Evolutionary conservation across 2,888 invertebrate genomes (phyloP).

Genomic region (Folsomia candida): DNA sequence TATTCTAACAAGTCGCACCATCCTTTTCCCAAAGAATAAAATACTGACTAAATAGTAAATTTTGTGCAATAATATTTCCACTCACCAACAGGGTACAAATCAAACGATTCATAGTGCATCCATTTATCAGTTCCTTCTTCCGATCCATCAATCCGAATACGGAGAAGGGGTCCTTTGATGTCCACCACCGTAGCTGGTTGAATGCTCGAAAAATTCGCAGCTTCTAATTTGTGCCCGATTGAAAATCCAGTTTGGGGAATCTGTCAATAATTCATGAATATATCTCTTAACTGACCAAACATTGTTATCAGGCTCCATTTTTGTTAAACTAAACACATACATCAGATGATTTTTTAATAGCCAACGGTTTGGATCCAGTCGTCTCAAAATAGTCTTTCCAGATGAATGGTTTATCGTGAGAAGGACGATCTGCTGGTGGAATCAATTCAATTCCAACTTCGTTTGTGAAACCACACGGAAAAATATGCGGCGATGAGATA

Average conservation of each 20-base stretch:
- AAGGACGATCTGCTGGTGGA: neutral
- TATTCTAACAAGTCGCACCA: slow-evolving; percentile 20
- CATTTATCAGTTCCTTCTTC: slow-evolving; percentile 20
- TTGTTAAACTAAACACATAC: too few species aligned
- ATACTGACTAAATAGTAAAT: too few species aligned
- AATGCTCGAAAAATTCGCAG: neutral
- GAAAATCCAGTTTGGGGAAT: neutral
- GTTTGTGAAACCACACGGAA: neutral
- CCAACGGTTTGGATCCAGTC: neutral
- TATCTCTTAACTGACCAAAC: neutral
- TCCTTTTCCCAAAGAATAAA: too few species aligned
- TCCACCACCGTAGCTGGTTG: neutral
- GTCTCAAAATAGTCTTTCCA: neutral
- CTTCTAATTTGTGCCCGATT: neutral
- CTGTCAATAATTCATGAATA: neutral
- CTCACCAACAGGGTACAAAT: slow-evolving; percentile 42
- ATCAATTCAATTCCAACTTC: neutral
- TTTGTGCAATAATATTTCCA: too few species aligned
- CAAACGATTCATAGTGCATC: slow-evolving; percentile 28
- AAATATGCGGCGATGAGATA: neutral
- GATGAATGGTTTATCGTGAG: neutral
- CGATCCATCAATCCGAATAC: slow-evolving; percentile 41
- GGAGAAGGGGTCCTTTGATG: neutral
- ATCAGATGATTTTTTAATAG: neutral
- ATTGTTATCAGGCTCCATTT: too few species aligned